Percentiles rank a stretch among this genome's conserved stretches.
These are phyloP conservation scores for Ichneumoninae sp. DNA, from an alignment of 2,888 invertebrate species.

Conservation along the genomic window DNA sequence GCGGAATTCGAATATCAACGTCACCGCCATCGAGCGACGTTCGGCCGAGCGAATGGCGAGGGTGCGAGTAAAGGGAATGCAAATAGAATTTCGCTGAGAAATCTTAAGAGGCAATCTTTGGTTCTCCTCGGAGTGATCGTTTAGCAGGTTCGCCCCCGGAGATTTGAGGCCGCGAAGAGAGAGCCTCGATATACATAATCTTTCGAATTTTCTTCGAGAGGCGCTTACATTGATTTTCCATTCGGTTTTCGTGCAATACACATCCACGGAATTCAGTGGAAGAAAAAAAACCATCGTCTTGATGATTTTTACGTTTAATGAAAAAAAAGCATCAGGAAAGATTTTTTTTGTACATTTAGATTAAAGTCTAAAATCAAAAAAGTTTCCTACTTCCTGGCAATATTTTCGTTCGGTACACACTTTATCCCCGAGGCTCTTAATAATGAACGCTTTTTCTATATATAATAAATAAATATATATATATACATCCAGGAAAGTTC, in stretches of 20 bases:
- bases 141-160: constrained; percentile 61
- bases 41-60: constrained; percentile 58
- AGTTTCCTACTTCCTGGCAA: constrained; percentile 29
- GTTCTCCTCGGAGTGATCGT: constrained; percentile 56
- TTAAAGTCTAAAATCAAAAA: constrained; percentile 43
- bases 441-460: constrained; percentile 34
- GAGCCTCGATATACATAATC: constrained; percentile 32
- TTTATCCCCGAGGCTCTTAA: constrained; percentile 17
- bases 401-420: constrained; percentile 30
- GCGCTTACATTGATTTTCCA: constrained; percentile 22
- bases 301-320: constrained; percentile 1
- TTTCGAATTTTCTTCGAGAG: constrained; percentile 22
- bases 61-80: constrained; percentile 55
- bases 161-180: constrained; percentile 47
- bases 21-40: constrained; percentile 60
- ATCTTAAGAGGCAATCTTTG: constrained; percentile 69
- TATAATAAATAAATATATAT: background rate
- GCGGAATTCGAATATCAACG: constrained; percentile 76
- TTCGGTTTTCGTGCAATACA: constrained; percentile 5
- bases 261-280: background rate
- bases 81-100: constrained; percentile 64
- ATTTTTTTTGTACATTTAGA: background rate
- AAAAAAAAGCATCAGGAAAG: background rate
- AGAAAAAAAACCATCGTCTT: background rate
- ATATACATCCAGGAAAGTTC: background rate